A percentile compares a stretch with the other conserved stretches of the same genome.
These are phyloP conservation scores for Hipparchia sbordonii DNA, from an alignment of 2,888 invertebrate genomes.

Conservation along the genomic window DNA sequence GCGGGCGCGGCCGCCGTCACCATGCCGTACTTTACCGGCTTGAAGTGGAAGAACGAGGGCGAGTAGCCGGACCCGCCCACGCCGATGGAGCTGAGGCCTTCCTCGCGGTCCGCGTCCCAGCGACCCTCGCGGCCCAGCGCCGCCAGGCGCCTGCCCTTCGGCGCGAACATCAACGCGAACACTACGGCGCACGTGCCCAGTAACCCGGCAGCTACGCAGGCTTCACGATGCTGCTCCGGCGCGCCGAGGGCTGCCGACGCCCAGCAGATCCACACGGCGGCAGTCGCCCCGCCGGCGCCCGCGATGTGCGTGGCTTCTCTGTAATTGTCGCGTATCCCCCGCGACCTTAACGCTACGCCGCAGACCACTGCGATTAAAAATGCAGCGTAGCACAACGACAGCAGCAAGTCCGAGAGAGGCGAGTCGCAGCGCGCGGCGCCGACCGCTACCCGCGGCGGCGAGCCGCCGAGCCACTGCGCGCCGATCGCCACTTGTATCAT, in stretches of 20 bases:
- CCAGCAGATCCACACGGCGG: conserved; percentile 94
- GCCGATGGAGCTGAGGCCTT: conserved; percentile 90
- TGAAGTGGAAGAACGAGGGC: conserved; percentile 96
- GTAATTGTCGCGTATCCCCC: conserved; percentile 96
- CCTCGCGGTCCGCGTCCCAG: conserved; percentile 91
- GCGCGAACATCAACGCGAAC: conserved; percentile 96
- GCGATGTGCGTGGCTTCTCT: conserved; percentile 96
- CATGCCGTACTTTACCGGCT: conserved; percentile 91
- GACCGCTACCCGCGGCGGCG: conserved; percentile 83
- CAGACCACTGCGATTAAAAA: conserved; percentile 93
- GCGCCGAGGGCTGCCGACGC: conserved; percentile 91
- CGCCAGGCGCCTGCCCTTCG: conserved; percentile 95
- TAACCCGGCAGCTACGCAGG: conserved; percentile 94
- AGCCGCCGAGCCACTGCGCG: conserved; percentile 92
- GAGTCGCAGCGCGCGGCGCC: conserved; percentile 83
- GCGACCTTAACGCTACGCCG: conserved; percentile 91
- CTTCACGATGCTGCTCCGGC: conserved; percentile 91
- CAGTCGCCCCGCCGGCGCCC: conserved; percentile 91
- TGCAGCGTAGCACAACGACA: conserved; percentile 92
- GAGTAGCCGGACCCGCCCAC: conserved; percentile 92
- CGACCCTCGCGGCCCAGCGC: conserved; percentile 95
- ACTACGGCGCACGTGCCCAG: conserved; percentile 92
- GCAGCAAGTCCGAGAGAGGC: conserved; percentile 87
- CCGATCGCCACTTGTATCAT: conserved; percentile 94
- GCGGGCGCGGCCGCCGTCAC: conserved; percentile 80